Percentiles rank a stretch among this genome's conserved stretches.
These are phyloP conservation scores for Tyrophagus putrescentiae DNA, from an alignment of 1,140 invertebrate genomes.

Conservation along the genomic window DNA sequence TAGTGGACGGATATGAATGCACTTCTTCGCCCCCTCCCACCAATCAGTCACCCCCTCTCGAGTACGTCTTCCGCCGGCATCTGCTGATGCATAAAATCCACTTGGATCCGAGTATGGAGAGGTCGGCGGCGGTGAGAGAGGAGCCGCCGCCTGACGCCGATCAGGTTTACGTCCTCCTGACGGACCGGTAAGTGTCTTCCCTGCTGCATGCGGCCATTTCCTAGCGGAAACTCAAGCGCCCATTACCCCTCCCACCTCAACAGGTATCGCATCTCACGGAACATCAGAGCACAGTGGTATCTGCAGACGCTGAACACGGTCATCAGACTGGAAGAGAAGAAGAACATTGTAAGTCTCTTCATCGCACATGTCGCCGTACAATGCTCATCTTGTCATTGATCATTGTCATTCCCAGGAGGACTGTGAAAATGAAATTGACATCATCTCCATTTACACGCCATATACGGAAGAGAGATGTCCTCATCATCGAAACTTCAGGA, in stretches of 20 bases:
- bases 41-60: too few relatives aligned
- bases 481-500: slow-evolving; percentile 41
- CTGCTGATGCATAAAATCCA: too few relatives aligned
- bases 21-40: too few relatives aligned
- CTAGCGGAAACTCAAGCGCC: neutral
- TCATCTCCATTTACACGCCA: slow-evolving; percentile 46
- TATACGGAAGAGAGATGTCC: slow-evolving; percentile 35
- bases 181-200: slow-evolving; percentile 14
- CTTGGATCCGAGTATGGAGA: too few relatives aligned
- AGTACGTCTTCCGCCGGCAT: too few relatives aligned
- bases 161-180: slow-evolving; percentile 17
- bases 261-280: slow-evolving; percentile 55
- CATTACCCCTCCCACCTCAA: slow-evolving; percentile 50
- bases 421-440: slow-evolving; percentile 40
- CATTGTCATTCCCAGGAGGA: slow-evolving; percentile 28
- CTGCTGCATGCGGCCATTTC: too few relatives aligned
- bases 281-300: slow-evolving; percentile 57
- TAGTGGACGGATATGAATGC: too few relatives aligned
- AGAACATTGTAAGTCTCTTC: neutral
- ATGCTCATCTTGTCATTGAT: neutral
- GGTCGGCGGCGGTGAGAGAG: too few relatives aligned
- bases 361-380: neutral
- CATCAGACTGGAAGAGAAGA: slow-evolving; percentile 31
- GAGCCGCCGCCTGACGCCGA: slow-evolving; percentile 17
- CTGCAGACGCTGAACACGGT: slow-evolving; percentile 49